Evolutionary conservation across 2,888 invertebrate species (phyloP).

Genomic region (Ametastegia equiseti): DNA sequence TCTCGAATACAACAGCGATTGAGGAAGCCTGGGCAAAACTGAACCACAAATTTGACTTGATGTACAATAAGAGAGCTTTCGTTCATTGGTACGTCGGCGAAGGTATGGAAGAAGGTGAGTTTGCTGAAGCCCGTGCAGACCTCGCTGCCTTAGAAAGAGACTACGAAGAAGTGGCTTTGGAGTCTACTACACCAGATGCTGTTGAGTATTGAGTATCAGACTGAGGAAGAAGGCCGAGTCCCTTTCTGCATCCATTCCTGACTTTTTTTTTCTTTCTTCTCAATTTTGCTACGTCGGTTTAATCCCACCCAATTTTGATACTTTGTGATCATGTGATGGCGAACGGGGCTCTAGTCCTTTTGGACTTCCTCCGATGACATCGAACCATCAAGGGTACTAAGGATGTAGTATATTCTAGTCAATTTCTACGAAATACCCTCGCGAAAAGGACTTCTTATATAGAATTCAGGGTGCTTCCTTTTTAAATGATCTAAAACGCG

Average conservation of each 20-base stretch:
- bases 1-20: constrained; percentile 72
- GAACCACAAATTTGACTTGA: constrained; percentile 96
- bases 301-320: neutral
- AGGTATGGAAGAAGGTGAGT: constrained; percentile 93
- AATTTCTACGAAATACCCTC: neutral
- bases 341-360: neutral
- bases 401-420: neutral
- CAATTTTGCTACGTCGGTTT: neutral
- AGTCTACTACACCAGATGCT: constrained; percentile 76
- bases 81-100: constrained; percentile 96
- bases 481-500: neutral
- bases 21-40: constrained; percentile 80
- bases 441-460: neutral
- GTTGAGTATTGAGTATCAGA: constrained; percentile 36
- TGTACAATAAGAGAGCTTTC: constrained; percentile 97
- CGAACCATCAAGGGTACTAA: neutral
- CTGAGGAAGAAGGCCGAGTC: neutral
- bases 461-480: neutral
- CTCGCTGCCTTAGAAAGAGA: constrained; percentile 89
- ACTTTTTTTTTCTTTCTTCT: neutral
- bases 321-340: neutral
- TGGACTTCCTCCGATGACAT: too few relatives aligned
- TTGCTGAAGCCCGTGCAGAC: constrained; percentile 92
- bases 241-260: neutral
- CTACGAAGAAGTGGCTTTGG: constrained; percentile 88